Evolutionary conservation across 2,113 vertebrate genomes (phyloP).

Genomic region (Rutilus rutilus): DNA sequence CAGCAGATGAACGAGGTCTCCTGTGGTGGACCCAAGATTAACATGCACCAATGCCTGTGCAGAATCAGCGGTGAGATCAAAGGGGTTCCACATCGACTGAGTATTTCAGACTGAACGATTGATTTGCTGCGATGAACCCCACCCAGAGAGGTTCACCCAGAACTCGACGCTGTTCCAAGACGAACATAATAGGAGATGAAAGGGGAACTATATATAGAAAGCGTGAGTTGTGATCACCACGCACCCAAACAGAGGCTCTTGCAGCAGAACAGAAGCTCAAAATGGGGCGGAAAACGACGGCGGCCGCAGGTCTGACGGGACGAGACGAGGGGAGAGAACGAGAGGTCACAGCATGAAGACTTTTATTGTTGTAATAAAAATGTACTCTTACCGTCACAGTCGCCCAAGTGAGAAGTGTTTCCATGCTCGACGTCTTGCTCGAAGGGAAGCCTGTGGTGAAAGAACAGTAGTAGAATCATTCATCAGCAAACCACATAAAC

Average conservation of each 20-base stretch:
- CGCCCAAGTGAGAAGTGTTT: conserved; percentile 89
- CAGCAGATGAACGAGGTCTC: conserved; percentile 67
- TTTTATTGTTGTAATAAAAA: conserved; percentile 18
- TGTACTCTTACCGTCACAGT: conserved; percentile 88
- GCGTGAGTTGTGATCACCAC: neutral
- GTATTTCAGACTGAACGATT: conserved; percentile 62
- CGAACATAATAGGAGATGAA: conserved; percentile 21
- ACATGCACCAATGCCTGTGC: conserved; percentile 65
- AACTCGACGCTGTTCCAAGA: neutral
- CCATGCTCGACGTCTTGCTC: conserved; percentile 90
- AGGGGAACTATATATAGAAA: conserved; percentile 30
- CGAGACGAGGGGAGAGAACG: neutral
- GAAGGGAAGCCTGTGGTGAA: conserved; percentile 79
- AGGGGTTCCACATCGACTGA: conserved; percentile 63
- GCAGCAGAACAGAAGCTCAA: conserved; percentile 7
- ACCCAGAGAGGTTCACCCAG: conserved; percentile 19
- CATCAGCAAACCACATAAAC: conserved; percentile 58
- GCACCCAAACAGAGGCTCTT: neutral
- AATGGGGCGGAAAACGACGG: neutral
- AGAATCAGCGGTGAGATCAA: conserved; percentile 73
- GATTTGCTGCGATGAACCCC: conserved; percentile 49
- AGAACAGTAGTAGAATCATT: conserved; percentile 61
- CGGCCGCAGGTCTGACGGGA: neutral
- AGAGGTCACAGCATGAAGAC: conserved; percentile 20
- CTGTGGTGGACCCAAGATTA: conserved; percentile 70